Evolutionary conservation across 2,888 invertebrate species (phyloP), one percentile per base, ranked within the genome.

Genomic region (Nesidiocoris tenuis): DNA sequence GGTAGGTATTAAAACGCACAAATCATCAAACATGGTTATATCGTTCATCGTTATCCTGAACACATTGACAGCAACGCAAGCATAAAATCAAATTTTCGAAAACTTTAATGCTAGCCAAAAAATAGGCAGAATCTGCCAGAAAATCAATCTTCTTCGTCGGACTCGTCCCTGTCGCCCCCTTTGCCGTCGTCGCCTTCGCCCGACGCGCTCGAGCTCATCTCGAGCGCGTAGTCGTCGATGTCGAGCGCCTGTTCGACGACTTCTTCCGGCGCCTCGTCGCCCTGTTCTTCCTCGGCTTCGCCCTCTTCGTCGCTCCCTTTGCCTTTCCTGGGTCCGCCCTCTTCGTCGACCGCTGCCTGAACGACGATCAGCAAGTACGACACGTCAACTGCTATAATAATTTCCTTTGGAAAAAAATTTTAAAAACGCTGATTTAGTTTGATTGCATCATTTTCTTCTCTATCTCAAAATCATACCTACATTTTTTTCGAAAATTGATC

Each of bases 321-420:
- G 24, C 56, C 65, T 24, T 65, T 74, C 56, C 64, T 64, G 17
- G 24, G 64, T 2, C 74, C 74, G n/a, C 16, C 24, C 19, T 74
- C 65, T 22, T 74, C 65, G 39, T 74, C 74, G 19, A 65, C 65
- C 9, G 65, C 64, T 7, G 56, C 74, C 65, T 74, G 74, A 1
- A 74, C 65, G 74, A 74, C 74, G 65, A 74, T 74, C 54, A 74
- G 25, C 21, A 74, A 24, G 57, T 65, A 74, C 9, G 64, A 57
- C 17, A 65, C 54, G 57, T 74, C 86, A 0, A 98, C 98, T 0
- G 98, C 97, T 5, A 98, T 93, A 94, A 98, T 95, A 79, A 98
- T 94, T 86, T 98, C 98, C 84, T 95, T n/a, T n/a, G 5, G 39
- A 39, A 39, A 39, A 39, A 39, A 39, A 39, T 39, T 7, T 39